phyloP scores from a whole-genome alignment of 2,113 vertebrate genomes.

The Pantherophis guttatus region DNA sequence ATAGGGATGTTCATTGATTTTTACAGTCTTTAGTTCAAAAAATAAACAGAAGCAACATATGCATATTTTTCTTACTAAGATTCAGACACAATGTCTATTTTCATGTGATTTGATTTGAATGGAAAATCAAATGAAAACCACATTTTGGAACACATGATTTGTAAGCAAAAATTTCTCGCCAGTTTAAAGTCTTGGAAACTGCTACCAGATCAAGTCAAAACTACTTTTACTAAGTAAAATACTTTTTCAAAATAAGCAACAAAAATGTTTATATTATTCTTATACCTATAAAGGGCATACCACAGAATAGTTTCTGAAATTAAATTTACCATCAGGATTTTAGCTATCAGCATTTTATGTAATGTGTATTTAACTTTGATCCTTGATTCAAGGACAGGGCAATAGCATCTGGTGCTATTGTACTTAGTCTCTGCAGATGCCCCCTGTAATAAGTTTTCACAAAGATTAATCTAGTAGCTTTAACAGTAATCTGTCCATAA shows the following conservation, averaged over 20 bases:
- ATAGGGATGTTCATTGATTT: background rate
- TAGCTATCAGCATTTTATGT: slow-evolving; percentile 64
- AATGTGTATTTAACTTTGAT: slow-evolving; percentile 63
- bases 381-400: slow-evolving; percentile 63
- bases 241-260: background rate
- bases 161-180: background rate
- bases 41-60: background rate
- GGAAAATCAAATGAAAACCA: background rate
- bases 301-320: slow-evolving; percentile 53
- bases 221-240: background rate
- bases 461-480: slow-evolving; percentile 58
- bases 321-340: slow-evolving; percentile 59
- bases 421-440: slow-evolving; percentile 48
- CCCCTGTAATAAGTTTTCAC: slow-evolving; percentile 54
- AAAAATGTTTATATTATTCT: background rate
- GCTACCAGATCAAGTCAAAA: background rate
- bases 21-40: background rate
- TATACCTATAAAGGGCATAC: slow-evolving; percentile 1
- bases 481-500: slow-evolving; percentile 58
- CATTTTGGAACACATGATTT: background rate
- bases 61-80: background rate
- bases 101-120: background rate
- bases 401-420: slow-evolving; percentile 58
- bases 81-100: background rate
- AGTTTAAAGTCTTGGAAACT: background rate